A percentile compares a stretch with the other conserved stretches of the same genome.
Conservation (phyloP, 2,113 vertebrate species). For the Leuciscus idus region DNA sequence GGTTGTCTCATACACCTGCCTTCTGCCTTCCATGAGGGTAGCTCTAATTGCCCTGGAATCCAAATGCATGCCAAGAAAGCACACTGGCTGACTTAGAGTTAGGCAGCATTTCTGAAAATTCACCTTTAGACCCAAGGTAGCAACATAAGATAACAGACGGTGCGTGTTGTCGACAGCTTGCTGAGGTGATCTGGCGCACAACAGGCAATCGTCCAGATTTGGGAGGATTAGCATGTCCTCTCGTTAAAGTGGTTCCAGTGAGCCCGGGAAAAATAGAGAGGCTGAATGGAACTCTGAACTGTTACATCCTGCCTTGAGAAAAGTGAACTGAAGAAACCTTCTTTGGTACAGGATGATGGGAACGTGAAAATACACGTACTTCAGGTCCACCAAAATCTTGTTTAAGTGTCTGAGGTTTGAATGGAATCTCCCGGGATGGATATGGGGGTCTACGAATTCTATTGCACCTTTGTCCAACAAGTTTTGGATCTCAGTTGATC, state of each 20-base stretch:
- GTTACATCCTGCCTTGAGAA: too few relatives aligned
- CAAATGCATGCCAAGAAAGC: not conserved
- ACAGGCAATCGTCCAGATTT: too few relatives aligned
- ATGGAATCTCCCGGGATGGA: too few relatives aligned
- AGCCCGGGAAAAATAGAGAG: not conserved
- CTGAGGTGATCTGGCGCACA: not conserved
- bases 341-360: too few relatives aligned
- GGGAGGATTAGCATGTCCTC: not conserved
- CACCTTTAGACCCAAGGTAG: not conserved
- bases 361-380: too few relatives aligned
- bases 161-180: not conserved
- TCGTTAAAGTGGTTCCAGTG: not conserved
- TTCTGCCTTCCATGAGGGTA: not conserved
- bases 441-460: too few relatives aligned
- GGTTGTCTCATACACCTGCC: not conserved
- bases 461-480: too few relatives aligned
- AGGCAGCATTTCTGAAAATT: not conserved
- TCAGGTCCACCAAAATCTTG: too few relatives aligned
- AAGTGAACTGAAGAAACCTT: too few relatives aligned
- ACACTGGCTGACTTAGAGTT: not conserved
- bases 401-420: too few relatives aligned
- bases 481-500: too few relatives aligned
- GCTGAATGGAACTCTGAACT: not conserved
- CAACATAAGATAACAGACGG: not conserved
- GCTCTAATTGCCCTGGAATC: not conserved